These are phyloP conservation scores for Mionectes olivaceus DNA, from an alignment of 2,797 vertebrate species.

Conservation along the genomic window DNA sequence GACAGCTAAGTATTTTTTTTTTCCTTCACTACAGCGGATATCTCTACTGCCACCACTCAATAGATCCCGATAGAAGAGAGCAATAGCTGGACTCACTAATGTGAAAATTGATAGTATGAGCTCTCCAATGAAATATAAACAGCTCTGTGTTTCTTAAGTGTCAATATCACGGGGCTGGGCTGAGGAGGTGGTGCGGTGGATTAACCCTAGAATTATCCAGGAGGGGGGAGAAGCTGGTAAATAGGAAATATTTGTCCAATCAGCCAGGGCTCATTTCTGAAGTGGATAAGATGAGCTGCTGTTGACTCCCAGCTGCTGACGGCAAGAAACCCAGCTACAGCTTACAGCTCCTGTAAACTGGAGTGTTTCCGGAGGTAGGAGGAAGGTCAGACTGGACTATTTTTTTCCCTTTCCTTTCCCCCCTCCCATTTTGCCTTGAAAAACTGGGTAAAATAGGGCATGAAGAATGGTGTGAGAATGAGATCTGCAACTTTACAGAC, in stretches of 20 bases:
- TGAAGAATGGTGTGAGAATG: neutral
- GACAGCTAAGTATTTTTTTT: conserved; percentile 81
- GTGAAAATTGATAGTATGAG: conserved; percentile 79
- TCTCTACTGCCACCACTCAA: conserved; percentile 77
- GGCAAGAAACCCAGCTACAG: neutral
- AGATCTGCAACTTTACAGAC: neutral
- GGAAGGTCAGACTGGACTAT: neutral
- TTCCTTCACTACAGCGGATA: conserved; percentile 72
- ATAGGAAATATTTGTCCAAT: conserved; percentile 61
- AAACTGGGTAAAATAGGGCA: neutral
- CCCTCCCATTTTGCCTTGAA: neutral
- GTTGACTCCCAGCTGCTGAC: conserved; percentile 27
- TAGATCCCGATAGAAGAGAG: conserved; percentile 74
- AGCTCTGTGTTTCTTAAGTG: conserved; percentile 74
- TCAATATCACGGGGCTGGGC: conserved; percentile 68
- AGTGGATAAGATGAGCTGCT: conserved; percentile 17
- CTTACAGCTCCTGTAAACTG: neutral
- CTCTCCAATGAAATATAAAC: conserved; percentile 79
- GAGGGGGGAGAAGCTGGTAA: conserved; percentile 32
- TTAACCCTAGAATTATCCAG: conserved; percentile 71
- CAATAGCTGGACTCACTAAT: conserved; percentile 73
- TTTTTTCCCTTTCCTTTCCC: neutral
- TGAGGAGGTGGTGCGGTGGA: conserved; percentile 42
- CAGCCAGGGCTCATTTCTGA: conserved; percentile 48
- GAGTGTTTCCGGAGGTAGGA: neutral